phyloP scores from a whole-genome alignment of 2,888 invertebrate genomes.

The Leucoma salicis region DNA sequence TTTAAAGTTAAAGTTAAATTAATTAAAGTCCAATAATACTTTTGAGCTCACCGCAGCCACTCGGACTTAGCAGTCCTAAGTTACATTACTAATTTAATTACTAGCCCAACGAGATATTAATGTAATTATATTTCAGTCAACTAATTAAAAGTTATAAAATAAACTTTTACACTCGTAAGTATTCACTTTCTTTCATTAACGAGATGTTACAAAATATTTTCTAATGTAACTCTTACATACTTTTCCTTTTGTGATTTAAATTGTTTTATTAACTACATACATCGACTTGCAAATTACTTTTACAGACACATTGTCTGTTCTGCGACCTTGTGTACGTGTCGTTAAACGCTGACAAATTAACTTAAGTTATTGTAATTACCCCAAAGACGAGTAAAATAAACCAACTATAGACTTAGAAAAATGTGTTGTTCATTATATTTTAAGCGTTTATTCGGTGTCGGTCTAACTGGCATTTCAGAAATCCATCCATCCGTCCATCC shows the following conservation, averaged over 20 bases:
- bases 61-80: too few species aligned
- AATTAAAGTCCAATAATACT: too few species aligned
- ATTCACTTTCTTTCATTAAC: background rate
- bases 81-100: too few species aligned
- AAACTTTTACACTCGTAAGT: background rate
- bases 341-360: conserved; percentile 20
- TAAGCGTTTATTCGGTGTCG: too few species aligned
- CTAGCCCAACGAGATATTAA: too few species aligned
- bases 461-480: too few species aligned
- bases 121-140: too few species aligned
- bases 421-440: too few species aligned
- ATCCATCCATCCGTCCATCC: too few species aligned
- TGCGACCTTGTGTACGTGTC: conserved; percentile 13
- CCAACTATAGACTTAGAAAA: too few species aligned
- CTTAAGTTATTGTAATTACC: conserved; percentile 16
- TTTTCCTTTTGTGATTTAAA: background rate
- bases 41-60: too few species aligned
- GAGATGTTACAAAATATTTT: background rate
- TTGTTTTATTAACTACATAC: background rate
- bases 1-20: too few species aligned
- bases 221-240: background rate
- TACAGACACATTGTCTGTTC: conserved; percentile 10
- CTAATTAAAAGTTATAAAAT: background rate
- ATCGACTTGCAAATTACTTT: conserved; percentile 14
- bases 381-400: conserved; percentile 9